Evolutionary conservation across 1,140 invertebrate species (phyloP), one percentile per base, ranked within the genome.

Genomic region (Heterodera carotae): DNA sequence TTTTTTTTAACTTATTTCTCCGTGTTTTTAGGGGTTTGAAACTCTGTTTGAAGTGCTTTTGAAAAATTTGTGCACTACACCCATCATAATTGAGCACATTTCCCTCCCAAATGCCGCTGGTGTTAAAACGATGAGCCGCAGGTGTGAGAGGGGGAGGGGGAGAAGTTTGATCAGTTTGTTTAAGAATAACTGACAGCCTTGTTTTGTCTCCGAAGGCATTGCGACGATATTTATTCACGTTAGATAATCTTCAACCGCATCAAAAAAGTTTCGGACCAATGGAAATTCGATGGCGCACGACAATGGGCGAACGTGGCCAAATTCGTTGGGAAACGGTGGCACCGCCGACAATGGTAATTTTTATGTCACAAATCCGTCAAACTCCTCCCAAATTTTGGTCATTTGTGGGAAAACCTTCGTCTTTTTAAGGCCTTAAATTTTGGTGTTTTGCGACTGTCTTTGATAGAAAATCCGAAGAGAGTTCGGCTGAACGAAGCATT

Each of bases 241-340:
- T 74, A 1, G 59, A 27, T 29, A 74, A 62, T 34, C 12, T 22
- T 56, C 15, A 22, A n/a, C 15, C 39, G 2, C 7, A 56, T n/a
- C 15, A 15, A 56, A 56, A 56, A 5, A 80, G 25, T 59, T 22
- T 73, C 34, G 75, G 80, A 8, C 71, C 64, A 56, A 29, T 84
- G 29, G 96, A 98, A 89, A 98, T 99, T 87, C 93, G 96, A 6
- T 99, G 97, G 97, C 91, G 94, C 85, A 95, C 94, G 59, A 94
- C 94, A 89, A 91, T 97, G 79, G 96, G 96, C 10, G 96, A 98
- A 89, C 92, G 93, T 86, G 96, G 96, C 39, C 91, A 95, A 80
- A 90, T 98, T 70, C 96, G 98, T 90, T 98, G 96, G 22, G 96
- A 94, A 89, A 94, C 95, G 86, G 88, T 98, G 48, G 93, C 95